Base-by-base conservation (phyloP, 2,797 vertebrate species). In the Tokudaia tokunoshimensis region DNA sequence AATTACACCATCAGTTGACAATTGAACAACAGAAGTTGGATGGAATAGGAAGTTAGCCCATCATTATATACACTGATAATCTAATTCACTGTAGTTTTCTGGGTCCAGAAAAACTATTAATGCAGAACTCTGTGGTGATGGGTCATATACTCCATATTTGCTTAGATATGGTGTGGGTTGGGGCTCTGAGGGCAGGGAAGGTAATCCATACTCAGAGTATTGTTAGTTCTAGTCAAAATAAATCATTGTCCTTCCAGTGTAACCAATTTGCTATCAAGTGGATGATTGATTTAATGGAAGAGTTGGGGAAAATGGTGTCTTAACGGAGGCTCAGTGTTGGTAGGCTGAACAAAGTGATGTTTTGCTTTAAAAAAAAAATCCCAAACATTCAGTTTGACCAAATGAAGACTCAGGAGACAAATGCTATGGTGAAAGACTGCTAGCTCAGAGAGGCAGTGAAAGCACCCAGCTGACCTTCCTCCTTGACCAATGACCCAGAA, bases 231-330 rank as follows among this genome's bases (percentile, higher is more conserved):
- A 55, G 55, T 85, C 37, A 85, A 59, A 59, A 55, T 61, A 72
- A 74, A 91, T 55, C 80, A 84, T 22, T 4, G 10, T 13, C 0
- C 24, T 91, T 89, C 79, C 10, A 44, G 55, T 79, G 10, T 75
- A 79, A 70, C 41, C 44, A 75, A 47, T 50, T 82, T 85, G 37
- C 41, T 63, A 44, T 92, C 52, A 92, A 41, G 76, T 44, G 29
- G 75, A 85, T 92, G 57, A 55, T 34, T 94, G 61, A 52, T 91
- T 55, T 96, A 29, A 34, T 87, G 93, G 72, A 93, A 85, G 41
- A 87, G 89, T 67, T 87, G 72, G 76, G 76, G 74, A 81, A 26
- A 79, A 92, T 87, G 61, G 17, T 20, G 44, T 52, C 50, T 31
- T 79, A 67, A 0, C 34, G 12, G 29, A 11, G 41, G 1, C 34